These are phyloP conservation scores for Drosophila nigricruria DNA, from an alignment of 2,888 invertebrate genomes.

Conservation along the genomic window DNA sequence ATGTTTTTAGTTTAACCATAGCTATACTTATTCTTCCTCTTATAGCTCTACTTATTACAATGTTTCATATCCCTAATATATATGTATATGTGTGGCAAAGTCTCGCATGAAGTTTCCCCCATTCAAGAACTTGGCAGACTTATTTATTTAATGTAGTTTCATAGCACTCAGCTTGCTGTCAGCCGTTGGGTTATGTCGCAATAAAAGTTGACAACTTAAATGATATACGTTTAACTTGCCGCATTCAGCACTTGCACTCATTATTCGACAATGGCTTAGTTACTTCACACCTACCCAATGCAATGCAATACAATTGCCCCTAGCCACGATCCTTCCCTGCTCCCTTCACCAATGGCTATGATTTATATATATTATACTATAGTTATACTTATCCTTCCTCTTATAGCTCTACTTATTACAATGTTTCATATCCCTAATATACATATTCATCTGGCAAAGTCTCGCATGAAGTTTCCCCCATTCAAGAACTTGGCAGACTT, in stretches of 20 bases:
- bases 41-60: background rate
- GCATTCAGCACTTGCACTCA: constrained; percentile 36
- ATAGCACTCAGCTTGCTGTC: constrained; percentile 10
- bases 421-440: background rate
- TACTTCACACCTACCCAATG: constrained; percentile 21
- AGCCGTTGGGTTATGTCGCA: constrained; percentile 8
- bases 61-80: background rate
- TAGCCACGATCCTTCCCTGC: too few relatives aligned
- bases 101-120: background rate
- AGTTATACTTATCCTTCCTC: background rate
- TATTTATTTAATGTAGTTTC: constrained; percentile 12
- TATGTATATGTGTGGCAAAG: background rate
- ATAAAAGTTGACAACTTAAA: constrained; percentile 43
- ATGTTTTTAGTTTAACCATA: background rate
- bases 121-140: background rate
- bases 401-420: background rate
- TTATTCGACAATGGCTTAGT: constrained; percentile 43
- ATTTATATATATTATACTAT: too few relatives aligned
- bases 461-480: background rate
- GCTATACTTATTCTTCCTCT: background rate
- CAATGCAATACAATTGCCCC: background rate
- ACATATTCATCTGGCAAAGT: background rate
- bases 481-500: constrained; percentile 1
- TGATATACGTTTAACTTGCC: constrained; percentile 48
- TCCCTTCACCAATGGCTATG: too few relatives aligned